Base-by-base conservation (phyloP, 2,888 invertebrate species). In the Archaeoteleia sp. region DNA sequence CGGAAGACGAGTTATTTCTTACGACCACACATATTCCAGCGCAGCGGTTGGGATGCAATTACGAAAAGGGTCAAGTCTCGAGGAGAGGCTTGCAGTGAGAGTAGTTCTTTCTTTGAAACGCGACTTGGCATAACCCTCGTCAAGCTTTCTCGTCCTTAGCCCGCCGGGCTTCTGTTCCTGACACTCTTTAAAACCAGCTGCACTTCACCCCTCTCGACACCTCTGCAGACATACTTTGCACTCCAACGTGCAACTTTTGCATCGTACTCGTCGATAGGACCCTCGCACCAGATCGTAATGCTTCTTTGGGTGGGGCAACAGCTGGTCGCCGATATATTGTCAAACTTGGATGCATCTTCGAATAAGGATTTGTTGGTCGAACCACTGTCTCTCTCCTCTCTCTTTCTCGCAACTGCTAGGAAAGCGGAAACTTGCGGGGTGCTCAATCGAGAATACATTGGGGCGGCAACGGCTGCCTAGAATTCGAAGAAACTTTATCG, bases 31-130 rank as follows among this genome's bases (percentile, higher is more conserved):
- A 49, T 55, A 60, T 45, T 39, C 54, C 43, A n/a, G n/a, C 20
- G 29, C 48, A 20, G 39, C 63, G 65, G 71, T 71, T 62, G 48
- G 74, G 73, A 75, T 73, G 77, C 76, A 82, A 81, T 81, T 81
- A 78, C 67, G 73, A 78, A 78, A 76, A 77, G 74, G 78, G 78
- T 77, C 77, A 78, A 76, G 75, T 70, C 74, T 63, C 70, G 67
- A 70, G 63, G 62, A 74, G 69, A 71, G 70, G 67, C 67, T 70
- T 61, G 69, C 49, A 62, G 49, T 45, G 71, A 58, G 67, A 71
- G 71, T 67, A 69, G 67, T 71, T 71, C 67, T 74, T 73, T 55
- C 70, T 76, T 73, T 54, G 69, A 72, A 66, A 63, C 65, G 49
- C 20, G 15, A 39, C 34, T 45, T 51, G 27, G 17, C 27, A 30